Conservation (phyloP, 2,113 vertebrate species). For the Anolis carolinensis region DNA sequence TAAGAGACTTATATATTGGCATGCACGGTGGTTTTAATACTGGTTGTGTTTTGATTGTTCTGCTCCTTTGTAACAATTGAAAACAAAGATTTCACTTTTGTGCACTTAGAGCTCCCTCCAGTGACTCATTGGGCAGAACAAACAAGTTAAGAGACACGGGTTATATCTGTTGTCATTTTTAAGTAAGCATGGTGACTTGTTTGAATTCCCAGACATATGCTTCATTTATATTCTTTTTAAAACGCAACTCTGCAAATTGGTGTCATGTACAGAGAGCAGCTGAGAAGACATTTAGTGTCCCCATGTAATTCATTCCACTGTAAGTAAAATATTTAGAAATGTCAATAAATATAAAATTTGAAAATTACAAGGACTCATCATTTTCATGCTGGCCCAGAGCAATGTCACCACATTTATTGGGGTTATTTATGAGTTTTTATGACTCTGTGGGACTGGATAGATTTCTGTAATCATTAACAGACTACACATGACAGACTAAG, state of each 20-base stretch:
- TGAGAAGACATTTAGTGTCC: slow-evolving; percentile 38
- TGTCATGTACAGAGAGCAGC: slow-evolving; percentile 37
- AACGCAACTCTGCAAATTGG: slow-evolving; percentile 3
- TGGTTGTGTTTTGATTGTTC: slow-evolving; percentile 30
- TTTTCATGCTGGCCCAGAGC: slow-evolving; percentile 36
- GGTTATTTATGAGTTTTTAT: slow-evolving; percentile 33
- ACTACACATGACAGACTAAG: slow-evolving; percentile 15
- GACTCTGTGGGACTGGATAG: slow-evolving; percentile 6
- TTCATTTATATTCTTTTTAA: slow-evolving; percentile 6
- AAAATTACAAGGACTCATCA: neutral
- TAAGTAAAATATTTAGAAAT: slow-evolving; percentile 28
- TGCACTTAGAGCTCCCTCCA: slow-evolving; percentile 80
- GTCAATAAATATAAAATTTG: slow-evolving; percentile 34
- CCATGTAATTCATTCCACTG: slow-evolving; percentile 15
- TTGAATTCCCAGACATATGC: slow-evolving; percentile 2
- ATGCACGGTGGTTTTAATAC: neutral
- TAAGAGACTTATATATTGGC: slow-evolving; percentile 15
- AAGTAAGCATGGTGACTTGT: neutral
- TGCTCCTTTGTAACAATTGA: slow-evolving; percentile 3
- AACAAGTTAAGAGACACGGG: neutral
- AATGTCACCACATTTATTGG: neutral
- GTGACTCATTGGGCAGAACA: slow-evolving; percentile 44
- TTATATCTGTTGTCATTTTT: neutral
- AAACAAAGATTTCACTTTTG: slow-evolving; percentile 46
- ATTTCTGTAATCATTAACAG: slow-evolving; percentile 33